Conservation (phyloP, 2,797 vertebrate genomes). For the Cyprinodon diabolis region DNA sequence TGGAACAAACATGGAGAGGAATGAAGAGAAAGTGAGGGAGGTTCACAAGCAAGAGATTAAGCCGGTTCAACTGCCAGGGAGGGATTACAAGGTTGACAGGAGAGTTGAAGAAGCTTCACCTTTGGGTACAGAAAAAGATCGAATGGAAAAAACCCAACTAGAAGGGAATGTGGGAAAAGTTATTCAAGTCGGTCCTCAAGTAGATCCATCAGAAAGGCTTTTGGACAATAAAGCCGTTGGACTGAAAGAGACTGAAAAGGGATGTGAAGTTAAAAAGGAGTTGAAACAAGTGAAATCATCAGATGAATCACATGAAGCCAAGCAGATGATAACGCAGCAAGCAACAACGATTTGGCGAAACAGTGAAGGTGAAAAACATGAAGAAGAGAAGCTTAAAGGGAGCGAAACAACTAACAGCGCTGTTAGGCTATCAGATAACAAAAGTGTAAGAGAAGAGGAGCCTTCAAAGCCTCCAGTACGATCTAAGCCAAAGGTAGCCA, state of each 20-base stretch:
- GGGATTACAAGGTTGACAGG: conserved; percentile 5
- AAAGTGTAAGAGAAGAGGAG: conserved; percentile 28
- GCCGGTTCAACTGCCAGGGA: conserved; percentile 15
- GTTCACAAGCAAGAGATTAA: conserved; percentile 15
- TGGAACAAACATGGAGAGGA: conserved; percentile 16
- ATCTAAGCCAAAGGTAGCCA: conserved; percentile 50
- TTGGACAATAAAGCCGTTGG: conserved; percentile 15
- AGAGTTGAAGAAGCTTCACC: conserved; percentile 2
- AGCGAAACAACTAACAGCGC: conserved; percentile 21
- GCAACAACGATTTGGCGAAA: conserved; percentile 8
- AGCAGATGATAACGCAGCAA: conserved; percentile 18
- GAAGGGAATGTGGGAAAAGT: conserved; percentile 13
- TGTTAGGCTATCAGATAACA: conserved; percentile 10
- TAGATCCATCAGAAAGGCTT: conserved; percentile 32
- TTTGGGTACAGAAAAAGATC: conserved; percentile 29
- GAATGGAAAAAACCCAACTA: conserved; percentile 28
- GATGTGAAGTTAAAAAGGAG: conserved; percentile 20
- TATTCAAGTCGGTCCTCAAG: conserved; percentile 7
- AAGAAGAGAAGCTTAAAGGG: conserved; percentile 1
- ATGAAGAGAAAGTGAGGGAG: conserved; percentile 23
- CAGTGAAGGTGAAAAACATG: conserved; percentile 27
- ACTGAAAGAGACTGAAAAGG: conserved; percentile 21
- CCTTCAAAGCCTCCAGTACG: conserved; percentile 53
- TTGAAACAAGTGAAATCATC: conserved; percentile 18
- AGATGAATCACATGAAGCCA: conserved; percentile 29